Conservation (phyloP, 2,113 vertebrate species). For the Chinchilla lanigera region DNA sequence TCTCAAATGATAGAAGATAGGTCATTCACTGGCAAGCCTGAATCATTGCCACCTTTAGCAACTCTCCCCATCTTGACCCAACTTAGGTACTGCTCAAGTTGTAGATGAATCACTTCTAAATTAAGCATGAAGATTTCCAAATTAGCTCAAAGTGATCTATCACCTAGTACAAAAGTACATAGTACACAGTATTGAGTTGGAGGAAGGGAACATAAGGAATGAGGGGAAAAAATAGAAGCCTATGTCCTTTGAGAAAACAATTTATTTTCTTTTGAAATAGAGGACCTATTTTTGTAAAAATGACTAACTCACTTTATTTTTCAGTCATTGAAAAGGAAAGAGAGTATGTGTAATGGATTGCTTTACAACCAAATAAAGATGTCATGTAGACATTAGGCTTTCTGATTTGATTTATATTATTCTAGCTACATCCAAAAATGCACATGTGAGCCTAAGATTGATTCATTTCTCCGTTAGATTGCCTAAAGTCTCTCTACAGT, state of each 20-base stretch:
- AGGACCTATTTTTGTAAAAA: conserved; percentile 73
- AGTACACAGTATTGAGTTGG: not conserved
- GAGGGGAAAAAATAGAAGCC: conserved; percentile 60
- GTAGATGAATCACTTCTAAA: conserved; percentile 77
- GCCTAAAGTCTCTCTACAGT: conserved; percentile 41
- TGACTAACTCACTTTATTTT: conserved; percentile 69
- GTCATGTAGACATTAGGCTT: conserved; percentile 52
- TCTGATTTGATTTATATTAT: conserved; percentile 68
- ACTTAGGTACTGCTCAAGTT: conserved; percentile 13
- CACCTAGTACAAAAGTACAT: not conserved
- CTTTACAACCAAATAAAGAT: conserved; percentile 78
- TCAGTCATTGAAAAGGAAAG: conserved; percentile 63
- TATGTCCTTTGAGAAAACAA: conserved; percentile 67
- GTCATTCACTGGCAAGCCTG: not conserved
- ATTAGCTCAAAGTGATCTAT: conserved; percentile 62
- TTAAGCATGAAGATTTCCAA: conserved; percentile 60
- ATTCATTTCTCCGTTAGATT: not conserved
- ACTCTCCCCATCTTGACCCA: not conserved
- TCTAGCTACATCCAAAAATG: conserved; percentile 57
- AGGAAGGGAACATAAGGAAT: not conserved
- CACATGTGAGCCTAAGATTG: not conserved
- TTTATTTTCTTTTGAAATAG: conserved; percentile 70
- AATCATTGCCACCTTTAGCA: not conserved
- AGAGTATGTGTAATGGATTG: not conserved
- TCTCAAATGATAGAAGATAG: not conserved